A percentile compares a stretch with the other conserved stretches of the same genome.
Evolutionary conservation across 2,113 vertebrate species (phyloP).

Genomic region (Eurypyga helias): DNA sequence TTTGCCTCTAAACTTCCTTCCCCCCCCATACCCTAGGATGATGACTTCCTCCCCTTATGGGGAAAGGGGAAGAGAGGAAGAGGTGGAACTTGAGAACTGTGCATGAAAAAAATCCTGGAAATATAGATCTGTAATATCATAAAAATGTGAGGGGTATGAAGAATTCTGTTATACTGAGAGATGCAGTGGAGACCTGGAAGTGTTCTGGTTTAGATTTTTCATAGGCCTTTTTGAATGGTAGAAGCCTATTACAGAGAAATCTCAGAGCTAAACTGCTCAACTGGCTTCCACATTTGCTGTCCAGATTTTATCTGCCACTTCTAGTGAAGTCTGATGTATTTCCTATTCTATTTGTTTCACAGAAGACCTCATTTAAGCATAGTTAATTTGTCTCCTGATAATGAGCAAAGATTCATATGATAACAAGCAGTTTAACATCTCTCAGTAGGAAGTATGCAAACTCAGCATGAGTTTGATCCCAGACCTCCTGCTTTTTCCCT

Average conservation of each 20-base stretch:
- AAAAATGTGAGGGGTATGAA: neutral
- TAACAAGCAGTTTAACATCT: neutral
- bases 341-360: neutral
- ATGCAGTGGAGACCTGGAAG: neutral
- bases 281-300: neutral
- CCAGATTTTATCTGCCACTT: neutral
- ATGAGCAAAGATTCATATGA: neutral
- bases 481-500: neutral
- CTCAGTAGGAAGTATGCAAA: neutral
- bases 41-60: neutral
- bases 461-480: constrained; percentile 13
- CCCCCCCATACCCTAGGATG: neutral
- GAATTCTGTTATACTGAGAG: neutral
- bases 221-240: neutral
- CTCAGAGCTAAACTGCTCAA: neutral
- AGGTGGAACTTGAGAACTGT: neutral
- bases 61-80: neutral
- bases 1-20: neutral
- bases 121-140: neutral
- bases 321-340: neutral
- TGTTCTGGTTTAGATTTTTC: neutral
- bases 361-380: neutral
- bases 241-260: neutral
- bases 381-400: constrained; percentile 20
- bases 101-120: neutral